Evolutionary conservation across 2,888 invertebrate genomes (phyloP).

Genomic region (Oxytorus armatus): DNA sequence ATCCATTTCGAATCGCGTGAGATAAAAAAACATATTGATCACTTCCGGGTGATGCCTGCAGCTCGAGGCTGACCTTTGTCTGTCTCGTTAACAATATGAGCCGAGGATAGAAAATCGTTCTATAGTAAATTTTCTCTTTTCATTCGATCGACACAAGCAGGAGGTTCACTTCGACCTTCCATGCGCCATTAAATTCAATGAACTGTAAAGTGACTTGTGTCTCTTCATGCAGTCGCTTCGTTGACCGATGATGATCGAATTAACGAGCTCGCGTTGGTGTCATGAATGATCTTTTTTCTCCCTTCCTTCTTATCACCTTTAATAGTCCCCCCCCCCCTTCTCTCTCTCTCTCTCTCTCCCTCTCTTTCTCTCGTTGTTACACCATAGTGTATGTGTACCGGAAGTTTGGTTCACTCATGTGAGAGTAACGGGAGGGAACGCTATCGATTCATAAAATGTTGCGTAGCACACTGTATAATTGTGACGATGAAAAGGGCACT

Average conservation of each 20-base stretch:
- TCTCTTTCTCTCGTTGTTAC: slow-evolving; percentile 17
- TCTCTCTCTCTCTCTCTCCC: no score
- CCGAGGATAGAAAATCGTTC: slow-evolving; percentile 46
- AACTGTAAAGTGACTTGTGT: slow-evolving; percentile 42
- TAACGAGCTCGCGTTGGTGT: slow-evolving; percentile 28
- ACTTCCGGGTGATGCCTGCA: not conserved
- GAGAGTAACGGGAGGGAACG: slow-evolving; percentile 34
- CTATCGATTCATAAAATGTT: slow-evolving; percentile 61
- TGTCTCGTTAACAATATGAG: slow-evolving; percentile 14
- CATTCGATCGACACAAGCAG: slow-evolving; percentile 19
- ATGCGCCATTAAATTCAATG: slow-evolving; percentile 40
- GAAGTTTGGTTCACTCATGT: slow-evolving; percentile 54
- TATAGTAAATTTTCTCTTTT: slow-evolving; percentile 26
- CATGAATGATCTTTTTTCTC: slow-evolving; percentile 39
- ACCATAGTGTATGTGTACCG: slow-evolving; percentile 37
- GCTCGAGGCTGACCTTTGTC: slow-evolving; percentile 59
- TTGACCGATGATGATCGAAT: slow-evolving; percentile 50
- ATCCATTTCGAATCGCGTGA: no score
- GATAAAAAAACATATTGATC: no score
- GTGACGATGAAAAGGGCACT: slow-evolving; percentile 42
- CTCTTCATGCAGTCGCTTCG: not conserved
- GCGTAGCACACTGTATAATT: slow-evolving; percentile 26
- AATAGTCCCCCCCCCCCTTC: no score
- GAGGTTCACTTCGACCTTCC: slow-evolving; percentile 17
- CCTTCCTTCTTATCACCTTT: not conserved